phyloP scores from a whole-genome alignment of 2,113 vertebrate genomes.

The Ageneiosus marmoratus region DNA sequence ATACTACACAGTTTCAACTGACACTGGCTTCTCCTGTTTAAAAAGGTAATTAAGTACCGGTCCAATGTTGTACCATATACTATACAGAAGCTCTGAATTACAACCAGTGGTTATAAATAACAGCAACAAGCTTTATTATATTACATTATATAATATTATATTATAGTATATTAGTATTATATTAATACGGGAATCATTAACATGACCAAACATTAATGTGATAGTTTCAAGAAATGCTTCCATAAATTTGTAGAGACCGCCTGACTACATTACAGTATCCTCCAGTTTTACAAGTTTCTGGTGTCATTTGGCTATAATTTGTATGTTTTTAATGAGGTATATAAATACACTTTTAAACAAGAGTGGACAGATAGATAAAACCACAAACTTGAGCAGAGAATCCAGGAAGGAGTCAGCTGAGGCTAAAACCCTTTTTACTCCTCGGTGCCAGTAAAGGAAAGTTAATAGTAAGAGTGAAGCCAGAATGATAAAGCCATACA shows the following conservation, averaged over 20 bases:
- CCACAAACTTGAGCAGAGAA: not conserved
- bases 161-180: too few relatives aligned
- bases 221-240: not conserved
- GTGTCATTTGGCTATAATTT: not conserved
- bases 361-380: not conserved
- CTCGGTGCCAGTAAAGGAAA: not conserved
- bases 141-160: too few relatives aligned
- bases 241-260: not conserved
- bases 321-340: not conserved
- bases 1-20: slow-evolving; percentile 37
- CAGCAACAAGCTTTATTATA: too few relatives aligned
- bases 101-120: not conserved
- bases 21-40: slow-evolving; percentile 29
- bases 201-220: not conserved
- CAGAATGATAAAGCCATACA: not conserved
- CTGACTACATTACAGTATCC: not conserved
- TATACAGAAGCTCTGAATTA: not conserved
- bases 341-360: not conserved
- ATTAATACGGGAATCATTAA: not conserved
- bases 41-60: slow-evolving; percentile 8
- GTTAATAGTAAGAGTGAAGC: not conserved
- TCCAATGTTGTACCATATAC: not conserved
- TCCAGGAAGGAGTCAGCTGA: not conserved
- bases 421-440: not conserved
- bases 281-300: not conserved